Base-by-base conservation (phyloP, 2,888 invertebrate species). In the Athetis lepigone region DNA sequence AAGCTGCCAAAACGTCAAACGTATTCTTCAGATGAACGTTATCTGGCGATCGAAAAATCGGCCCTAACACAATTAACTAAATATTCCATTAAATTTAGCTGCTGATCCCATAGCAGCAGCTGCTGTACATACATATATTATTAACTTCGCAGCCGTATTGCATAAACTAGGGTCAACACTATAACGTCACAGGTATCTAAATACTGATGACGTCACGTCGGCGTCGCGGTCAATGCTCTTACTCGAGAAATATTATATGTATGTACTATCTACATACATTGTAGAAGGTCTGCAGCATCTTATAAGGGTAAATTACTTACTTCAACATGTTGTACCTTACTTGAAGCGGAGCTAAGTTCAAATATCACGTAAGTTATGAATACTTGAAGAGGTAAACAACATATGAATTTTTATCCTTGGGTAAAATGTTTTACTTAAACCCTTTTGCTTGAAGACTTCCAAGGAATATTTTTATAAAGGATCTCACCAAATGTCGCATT, bases 161-260 rank as follows among this genome's bases (percentile, higher is more conserved):
- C 29, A 64, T 23, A 51, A 29, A 18, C 39, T 54, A 2, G 40
- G 19, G 16, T 21, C 55, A 40, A 2, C 23, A 42, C 40, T 40
- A 21, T 19, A 36, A 71, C 13, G 29, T 27, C 13, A 47, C 64
- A 47, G 40, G 42, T 58, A 56, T 11, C 23, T 33, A 11, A 23
- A 11, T n/a, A 36, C 19, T 55, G 47, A 65, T 55, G 49, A 64
- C 23, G 70, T 60, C 51, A 37, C 21, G 5, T 39, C 45, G 43
- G 29, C 21, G 5, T 39, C 45, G 43, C 37, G 43, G 43, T 33
- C 49, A 25, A 39, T 25, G 18, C 29, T 18, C 42, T 29, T 11
- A 18, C 16, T 25, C 11, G 23, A 11, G 18, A 16, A 36, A 43
- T 59, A 37, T 45, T 37, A 23, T 21, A 45, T 50, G 39, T 27